These are phyloP conservation scores for Gymnarchus niloticus DNA, from an alignment of 2,113 vertebrate species.

Conservation along the genomic window DNA sequence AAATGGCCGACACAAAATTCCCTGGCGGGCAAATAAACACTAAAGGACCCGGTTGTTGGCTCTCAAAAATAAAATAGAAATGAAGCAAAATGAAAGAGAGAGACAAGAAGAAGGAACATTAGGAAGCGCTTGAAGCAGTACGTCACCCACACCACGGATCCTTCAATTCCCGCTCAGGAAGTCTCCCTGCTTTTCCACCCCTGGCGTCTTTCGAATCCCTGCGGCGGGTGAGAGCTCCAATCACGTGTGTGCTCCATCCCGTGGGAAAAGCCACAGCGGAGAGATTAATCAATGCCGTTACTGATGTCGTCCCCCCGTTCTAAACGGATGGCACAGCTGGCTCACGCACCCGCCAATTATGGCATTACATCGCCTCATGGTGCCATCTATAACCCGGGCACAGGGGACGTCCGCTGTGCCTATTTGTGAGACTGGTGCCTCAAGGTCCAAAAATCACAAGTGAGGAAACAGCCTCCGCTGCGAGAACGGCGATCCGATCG, in stretches of 20 bases:
- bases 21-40: background rate
- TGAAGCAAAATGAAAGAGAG: background rate
- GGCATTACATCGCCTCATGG: background rate
- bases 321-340: background rate
- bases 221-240: background rate
- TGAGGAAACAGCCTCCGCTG: background rate
- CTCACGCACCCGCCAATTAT: background rate
- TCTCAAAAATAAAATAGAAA: slow-evolving; percentile 5
- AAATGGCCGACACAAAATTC: background rate
- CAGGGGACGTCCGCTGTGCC: background rate
- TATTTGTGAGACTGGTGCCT: too few relatives aligned
- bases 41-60: background rate
- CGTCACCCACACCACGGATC: background rate
- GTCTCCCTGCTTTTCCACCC: background rate
- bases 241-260: background rate
- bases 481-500: background rate
- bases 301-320: background rate
- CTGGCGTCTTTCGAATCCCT: background rate
- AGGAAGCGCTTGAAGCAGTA: background rate
- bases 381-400: background rate
- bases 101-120: background rate
- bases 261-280: background rate
- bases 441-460: background rate
- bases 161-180: background rate
- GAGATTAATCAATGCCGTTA: background rate